Conservation (phyloP, 2,888 invertebrate genomes). For the Oscheius sp. region DNA sequence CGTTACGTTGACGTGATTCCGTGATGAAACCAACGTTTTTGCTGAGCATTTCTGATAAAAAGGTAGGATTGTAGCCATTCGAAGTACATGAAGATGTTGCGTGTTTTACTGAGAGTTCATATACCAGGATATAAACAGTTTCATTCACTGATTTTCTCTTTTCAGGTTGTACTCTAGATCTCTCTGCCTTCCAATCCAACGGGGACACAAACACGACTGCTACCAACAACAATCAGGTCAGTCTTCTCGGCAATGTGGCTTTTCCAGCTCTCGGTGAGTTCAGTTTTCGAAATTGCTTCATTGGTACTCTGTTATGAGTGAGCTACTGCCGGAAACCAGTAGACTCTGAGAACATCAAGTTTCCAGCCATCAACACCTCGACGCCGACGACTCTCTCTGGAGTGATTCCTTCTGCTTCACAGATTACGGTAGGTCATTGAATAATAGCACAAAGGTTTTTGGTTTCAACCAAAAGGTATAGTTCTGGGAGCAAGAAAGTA, state of each 20-base stretch:
- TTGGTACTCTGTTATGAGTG: too few relatives aligned
- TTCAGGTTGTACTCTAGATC: constrained; percentile 21
- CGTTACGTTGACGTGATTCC: too few relatives aligned
- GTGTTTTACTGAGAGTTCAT: background rate
- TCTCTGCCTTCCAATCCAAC: constrained; percentile 13
- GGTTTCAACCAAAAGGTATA: too few relatives aligned
- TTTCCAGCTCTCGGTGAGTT: constrained; percentile 15
- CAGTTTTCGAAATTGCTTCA: background rate
- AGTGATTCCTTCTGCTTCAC: constrained; percentile 2
- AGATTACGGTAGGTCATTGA: background rate
- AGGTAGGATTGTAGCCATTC: too few relatives aligned
- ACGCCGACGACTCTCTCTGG: constrained; percentile 8
- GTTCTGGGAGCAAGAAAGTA: too few relatives aligned
- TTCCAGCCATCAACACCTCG: constrained; percentile 13
- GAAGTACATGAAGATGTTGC: background rate
- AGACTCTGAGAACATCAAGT: background rate
- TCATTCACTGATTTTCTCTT: background rate
- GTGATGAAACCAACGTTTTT: too few relatives aligned
- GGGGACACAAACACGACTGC: background rate
- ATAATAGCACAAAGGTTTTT: too few relatives aligned
- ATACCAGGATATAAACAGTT: background rate
- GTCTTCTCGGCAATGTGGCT: background rate
- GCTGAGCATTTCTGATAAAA: too few relatives aligned
- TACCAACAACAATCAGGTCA: constrained; percentile 9
- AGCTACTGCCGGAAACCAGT: too few relatives aligned